Conservation (phyloP, 2,888 invertebrate genomes). For the Cephus nigrinus region DNA sequence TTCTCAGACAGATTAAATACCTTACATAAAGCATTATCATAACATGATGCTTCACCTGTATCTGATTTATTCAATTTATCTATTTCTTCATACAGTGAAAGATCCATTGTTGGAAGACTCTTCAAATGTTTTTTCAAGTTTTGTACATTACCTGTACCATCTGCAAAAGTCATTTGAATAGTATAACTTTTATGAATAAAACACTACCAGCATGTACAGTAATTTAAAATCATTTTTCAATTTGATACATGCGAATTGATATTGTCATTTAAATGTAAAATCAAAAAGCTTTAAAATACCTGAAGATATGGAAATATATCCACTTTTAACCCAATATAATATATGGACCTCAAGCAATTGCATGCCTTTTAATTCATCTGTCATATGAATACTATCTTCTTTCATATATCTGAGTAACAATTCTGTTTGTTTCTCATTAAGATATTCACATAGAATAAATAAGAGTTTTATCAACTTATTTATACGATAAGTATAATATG, state of each 20-base stretch:
- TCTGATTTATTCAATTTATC: constrained; percentile 17
- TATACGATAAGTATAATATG: constrained; percentile 23
- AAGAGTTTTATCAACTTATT: constrained; percentile 39
- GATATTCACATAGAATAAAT: constrained; percentile 42
- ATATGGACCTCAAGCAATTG: constrained; percentile 43
- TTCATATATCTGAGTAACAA: constrained; percentile 22
- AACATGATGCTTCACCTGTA: background rate
- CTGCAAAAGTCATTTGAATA: constrained; percentile 20
- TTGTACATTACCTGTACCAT: constrained; percentile 23
- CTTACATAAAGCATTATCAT: background rate
- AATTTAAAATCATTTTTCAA: background rate
- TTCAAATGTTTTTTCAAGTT: constrained; percentile 38
- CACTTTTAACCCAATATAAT: constrained; percentile 39
- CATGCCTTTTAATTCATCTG: constrained; percentile 14
- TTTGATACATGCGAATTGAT: background rate
- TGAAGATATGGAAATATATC: constrained; percentile 36
- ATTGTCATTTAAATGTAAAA: background rate
- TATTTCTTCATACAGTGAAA: constrained; percentile 32
- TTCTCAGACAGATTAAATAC: background rate
- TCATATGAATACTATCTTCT: constrained; percentile 22
- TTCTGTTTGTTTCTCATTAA: constrained; percentile 19
- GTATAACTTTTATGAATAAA: background rate
- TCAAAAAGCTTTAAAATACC: constrained; percentile 26
- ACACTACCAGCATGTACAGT: too few species aligned
- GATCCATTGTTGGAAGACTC: constrained; percentile 23